Evolutionary conservation across 2,797 vertebrate genomes (phyloP).

Genomic region (Cheracebus regulus): DNA sequence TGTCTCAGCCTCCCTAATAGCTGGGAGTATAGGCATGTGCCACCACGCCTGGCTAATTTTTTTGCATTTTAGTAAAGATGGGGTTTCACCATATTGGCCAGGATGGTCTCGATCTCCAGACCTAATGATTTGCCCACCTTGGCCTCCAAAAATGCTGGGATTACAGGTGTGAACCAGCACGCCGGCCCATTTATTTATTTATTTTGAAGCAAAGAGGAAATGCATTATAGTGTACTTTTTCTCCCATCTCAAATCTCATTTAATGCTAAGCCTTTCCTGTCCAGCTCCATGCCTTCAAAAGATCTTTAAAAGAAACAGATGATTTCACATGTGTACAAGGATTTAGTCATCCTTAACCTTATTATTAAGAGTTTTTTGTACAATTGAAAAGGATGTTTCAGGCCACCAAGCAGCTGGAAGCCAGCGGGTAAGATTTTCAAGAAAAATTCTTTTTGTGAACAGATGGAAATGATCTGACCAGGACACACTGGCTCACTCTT

Average conservation of each 20-base stretch:
- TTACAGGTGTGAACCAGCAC: too few species aligned
- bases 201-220: neutral
- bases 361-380: neutral
- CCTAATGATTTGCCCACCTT: too few species aligned
- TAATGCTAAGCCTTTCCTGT: neutral
- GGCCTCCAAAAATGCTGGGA: too few species aligned
- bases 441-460: conserved; percentile 37
- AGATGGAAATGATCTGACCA: conserved; percentile 64
- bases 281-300: neutral
- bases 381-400: neutral
- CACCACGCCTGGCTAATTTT: too few species aligned
- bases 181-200: neutral
- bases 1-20: too few species aligned
- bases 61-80: too few species aligned
- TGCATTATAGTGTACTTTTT: neutral
- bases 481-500: neutral
- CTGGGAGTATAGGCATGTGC: too few species aligned
- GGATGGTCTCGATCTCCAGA: too few species aligned
- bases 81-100: too few species aligned
- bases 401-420: conserved; percentile 47
- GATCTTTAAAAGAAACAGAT: neutral
- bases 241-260: neutral
- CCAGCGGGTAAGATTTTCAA: conserved; percentile 36
- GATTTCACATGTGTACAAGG: neutral
- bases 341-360: neutral